These are phyloP conservation scores for Rhinophrynus dorsalis DNA, from an alignment of 2,797 vertebrate species.

Conservation along the genomic window DNA sequence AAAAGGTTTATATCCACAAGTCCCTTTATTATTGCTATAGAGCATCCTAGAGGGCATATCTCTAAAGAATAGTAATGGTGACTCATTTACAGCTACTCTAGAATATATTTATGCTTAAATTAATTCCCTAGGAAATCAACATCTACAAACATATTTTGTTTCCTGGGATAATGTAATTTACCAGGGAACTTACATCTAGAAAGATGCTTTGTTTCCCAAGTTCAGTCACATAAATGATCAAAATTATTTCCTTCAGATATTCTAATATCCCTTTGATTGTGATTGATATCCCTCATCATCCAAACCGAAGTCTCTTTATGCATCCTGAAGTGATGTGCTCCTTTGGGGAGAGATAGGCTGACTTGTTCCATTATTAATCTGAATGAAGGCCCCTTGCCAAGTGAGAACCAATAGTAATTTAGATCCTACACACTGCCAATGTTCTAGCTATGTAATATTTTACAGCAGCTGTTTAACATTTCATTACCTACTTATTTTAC, in stretches of 20 bases:
- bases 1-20: too few species aligned
- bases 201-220: not conserved
- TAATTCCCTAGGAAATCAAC: not conserved
- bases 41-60: too few species aligned
- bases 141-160: not conserved
- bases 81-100: too few species aligned
- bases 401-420: not conserved
- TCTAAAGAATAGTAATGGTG: too few species aligned
- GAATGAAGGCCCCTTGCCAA: not conserved
- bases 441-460: conserved; percentile 50
- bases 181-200: not conserved
- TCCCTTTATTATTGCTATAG: too few species aligned
- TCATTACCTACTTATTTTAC: conserved; percentile 67
- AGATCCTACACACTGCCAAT: conserved; percentile 24
- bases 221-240: not conserved
- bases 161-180: not conserved
- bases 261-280: not conserved
- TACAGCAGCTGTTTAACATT: conserved; percentile 62
- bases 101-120: too few species aligned
- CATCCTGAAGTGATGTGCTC: not conserved
- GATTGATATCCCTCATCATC: not conserved
- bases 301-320: not conserved
- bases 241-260: not conserved
- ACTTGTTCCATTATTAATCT: not conserved
- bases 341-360: not conserved